Base-by-base conservation (phyloP, 2,113 vertebrate genomes). In the Poeciliopsis prolifica region DNA sequence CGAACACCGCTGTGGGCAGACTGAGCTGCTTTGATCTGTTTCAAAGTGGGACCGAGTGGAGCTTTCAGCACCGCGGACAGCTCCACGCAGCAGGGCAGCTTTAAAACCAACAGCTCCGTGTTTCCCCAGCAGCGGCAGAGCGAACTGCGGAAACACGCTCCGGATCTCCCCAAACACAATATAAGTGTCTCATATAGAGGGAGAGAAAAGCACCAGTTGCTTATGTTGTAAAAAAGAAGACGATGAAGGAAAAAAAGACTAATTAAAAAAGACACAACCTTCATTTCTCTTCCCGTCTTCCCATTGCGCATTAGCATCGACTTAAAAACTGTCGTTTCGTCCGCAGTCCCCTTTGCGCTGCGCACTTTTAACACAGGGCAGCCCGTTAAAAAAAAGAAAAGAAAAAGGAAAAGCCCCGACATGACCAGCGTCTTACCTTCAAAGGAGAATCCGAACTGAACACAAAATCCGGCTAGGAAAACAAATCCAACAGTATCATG, bases 401-500 rank as follows among this genome's bases (percentile, higher is more conserved):
- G 0, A 30, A 17, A 22, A 17, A 64, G 10, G 10, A 0, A 72
- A 19, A 24, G 12, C 76, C 64, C 44, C 73, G 63, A 83, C 75
- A 51, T 40, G 61, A 62, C 24, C 51, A 24, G 33, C 3, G 65
- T 51, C 91, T 92, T 91, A 95, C 94, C 94, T 90, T 94, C 90
- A 72, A 94, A 92, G 62, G 91, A 90, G 83, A 90, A 93, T 89
- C 93, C 94, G 7, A 94, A 82, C 54, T 95, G 94, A 79, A 94
- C 89, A 9, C 92, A 95, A 72, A 94, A 91, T 81, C 91, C 91
- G 72, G 87, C 90, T 54, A 94, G 79, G 87, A 95, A 92, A 88
- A 94, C 86, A 90, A 95, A 93, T 94, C 94, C 94, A 92, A 93
- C 82, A 85, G 89, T 88, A 65, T 95, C 94, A 63, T 92, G 93